phyloP scores from a whole-genome alignment of 2,113 vertebrate species.

The Calidris pugnax region DNA sequence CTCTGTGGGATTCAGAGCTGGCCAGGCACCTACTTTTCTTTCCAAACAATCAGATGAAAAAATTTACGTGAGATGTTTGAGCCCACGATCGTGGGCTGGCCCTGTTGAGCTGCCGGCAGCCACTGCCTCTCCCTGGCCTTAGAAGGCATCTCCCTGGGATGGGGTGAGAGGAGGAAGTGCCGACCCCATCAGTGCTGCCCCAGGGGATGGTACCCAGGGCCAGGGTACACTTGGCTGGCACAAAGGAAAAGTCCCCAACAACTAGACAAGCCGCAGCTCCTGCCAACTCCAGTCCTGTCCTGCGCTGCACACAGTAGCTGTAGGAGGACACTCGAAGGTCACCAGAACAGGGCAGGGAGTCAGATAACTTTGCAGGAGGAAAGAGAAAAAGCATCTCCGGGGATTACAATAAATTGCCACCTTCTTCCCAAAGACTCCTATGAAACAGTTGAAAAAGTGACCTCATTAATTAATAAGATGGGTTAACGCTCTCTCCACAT shows the following conservation, averaged over 20 bases:
- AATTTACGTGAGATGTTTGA: background rate
- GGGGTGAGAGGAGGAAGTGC: background rate
- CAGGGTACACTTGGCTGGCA: background rate
- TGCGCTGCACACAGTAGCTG: background rate
- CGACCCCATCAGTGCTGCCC: background rate
- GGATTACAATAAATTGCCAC: conserved; percentile 20
- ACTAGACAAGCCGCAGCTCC: background rate
- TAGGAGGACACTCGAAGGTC: background rate
- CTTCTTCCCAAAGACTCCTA: conserved; percentile 6
- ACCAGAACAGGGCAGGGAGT: background rate
- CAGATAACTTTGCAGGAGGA: background rate
- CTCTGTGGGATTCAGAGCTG: background rate
- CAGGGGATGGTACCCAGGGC: background rate
- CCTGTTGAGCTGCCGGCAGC: background rate
- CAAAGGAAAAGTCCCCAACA: background rate
- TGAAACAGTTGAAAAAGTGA: conserved; percentile 48
- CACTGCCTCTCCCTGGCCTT: background rate
- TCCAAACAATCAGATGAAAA: background rate
- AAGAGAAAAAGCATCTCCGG: background rate
- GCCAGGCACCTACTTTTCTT: background rate
- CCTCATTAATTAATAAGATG: conserved; percentile 69
- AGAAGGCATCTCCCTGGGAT: background rate
- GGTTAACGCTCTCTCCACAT: conserved; percentile 46
- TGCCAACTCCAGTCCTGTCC: background rate
- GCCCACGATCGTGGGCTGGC: too few relatives aligned